Conservation (phyloP, 2,113 vertebrate genomes). For the Hippocampus zosterae region DNA sequence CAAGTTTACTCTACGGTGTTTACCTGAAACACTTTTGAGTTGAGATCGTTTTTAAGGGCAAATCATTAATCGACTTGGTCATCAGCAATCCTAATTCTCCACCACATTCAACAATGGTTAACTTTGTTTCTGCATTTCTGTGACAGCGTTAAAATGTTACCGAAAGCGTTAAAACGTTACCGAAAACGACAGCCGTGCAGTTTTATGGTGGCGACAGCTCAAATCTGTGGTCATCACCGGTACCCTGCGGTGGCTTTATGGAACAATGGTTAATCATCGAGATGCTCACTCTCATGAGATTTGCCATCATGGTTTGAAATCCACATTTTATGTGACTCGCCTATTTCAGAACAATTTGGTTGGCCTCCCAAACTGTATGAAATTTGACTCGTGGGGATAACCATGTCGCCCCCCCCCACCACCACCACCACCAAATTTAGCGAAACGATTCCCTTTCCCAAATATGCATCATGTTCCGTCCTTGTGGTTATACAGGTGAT, state of each 20-base stretch:
- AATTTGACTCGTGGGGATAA: background rate
- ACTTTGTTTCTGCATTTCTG: background rate
- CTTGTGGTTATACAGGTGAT: constrained; percentile 73
- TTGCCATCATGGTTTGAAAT: background rate
- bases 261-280: background rate
- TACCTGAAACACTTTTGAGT: background rate
- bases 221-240: background rate
- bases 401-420: no score
- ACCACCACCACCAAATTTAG: no score
- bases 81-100: background rate
- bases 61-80: background rate
- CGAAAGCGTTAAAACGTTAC: background rate
- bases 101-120: background rate
- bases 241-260: background rate
- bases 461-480: background rate
- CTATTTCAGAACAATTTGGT: background rate
- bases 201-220: background rate
- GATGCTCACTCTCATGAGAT: background rate
- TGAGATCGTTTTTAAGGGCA: background rate
- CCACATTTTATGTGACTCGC: background rate
- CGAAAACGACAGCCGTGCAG: background rate
- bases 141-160: background rate
- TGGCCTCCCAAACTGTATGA: background rate
- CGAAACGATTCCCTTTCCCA: background rate
- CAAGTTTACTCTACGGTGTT: background rate